Evolutionary conservation across 2,113 vertebrate species (phyloP).

Genomic region (Pampusana beccarii): DNA sequence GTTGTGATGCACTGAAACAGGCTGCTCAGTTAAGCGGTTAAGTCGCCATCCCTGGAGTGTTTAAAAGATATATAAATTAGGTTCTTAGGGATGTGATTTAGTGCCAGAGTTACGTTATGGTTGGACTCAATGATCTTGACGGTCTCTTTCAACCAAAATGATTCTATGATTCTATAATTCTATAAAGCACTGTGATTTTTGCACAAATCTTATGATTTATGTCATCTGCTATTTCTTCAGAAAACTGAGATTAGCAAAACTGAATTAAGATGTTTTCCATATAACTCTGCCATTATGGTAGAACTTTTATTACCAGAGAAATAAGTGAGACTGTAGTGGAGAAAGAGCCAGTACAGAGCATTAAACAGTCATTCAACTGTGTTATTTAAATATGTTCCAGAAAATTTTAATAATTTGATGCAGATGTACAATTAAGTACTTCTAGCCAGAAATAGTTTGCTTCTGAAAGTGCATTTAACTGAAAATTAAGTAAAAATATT

Average conservation of each 20-base stretch:
- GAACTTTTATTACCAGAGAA: neutral
- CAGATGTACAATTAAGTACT: neutral
- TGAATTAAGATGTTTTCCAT: neutral
- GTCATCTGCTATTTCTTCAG: neutral
- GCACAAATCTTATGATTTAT: fast-evolving
- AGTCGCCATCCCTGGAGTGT: too few relatives aligned
- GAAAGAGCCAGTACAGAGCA: neutral
- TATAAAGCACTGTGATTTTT: neutral
- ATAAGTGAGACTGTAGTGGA: neutral
- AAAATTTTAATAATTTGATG: neutral
- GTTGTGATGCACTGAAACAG: too few relatives aligned
- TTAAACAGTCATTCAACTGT: neutral
- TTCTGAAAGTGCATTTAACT: neutral
- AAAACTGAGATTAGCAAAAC: neutral
- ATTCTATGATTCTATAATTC: too few relatives aligned
- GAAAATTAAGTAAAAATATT: neutral
- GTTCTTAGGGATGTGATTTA: too few relatives aligned
- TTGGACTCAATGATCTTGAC: too few relatives aligned
- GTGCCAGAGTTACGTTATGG: too few relatives aligned
- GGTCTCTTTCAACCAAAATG: too few relatives aligned
- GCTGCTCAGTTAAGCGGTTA: too few relatives aligned
- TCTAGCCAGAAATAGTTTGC: neutral
- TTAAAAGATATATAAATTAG: too few relatives aligned
- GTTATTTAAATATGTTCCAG: neutral
- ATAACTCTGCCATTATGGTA: neutral